Percentiles rank a stretch among this genome's conserved stretches.
These are phyloP conservation scores for Saguinus imperator DNA, from an alignment of 2,113 vertebrate genomes.

Conservation along the genomic window DNA sequence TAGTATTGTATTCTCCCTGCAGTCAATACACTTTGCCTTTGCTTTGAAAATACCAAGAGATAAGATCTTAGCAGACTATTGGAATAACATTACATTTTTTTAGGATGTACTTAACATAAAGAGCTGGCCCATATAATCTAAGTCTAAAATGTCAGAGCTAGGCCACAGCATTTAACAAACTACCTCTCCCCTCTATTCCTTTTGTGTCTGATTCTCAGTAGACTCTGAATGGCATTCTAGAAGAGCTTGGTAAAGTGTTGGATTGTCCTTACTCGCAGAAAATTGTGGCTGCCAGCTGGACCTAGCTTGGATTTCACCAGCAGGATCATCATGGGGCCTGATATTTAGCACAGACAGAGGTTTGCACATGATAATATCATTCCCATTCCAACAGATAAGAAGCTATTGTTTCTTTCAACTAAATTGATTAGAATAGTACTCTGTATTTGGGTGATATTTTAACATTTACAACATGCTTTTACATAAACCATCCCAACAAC, in stretches of 20 bases:
- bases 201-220: slow-evolving; percentile 17
- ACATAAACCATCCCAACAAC: not conserved
- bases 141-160: not conserved
- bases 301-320: not conserved
- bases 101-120: slow-evolving; percentile 42
- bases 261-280: not conserved
- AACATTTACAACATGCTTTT: not conserved
- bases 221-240: slow-evolving; percentile 22
- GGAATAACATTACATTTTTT: not conserved
- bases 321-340: not conserved
- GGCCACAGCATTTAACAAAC: not conserved
- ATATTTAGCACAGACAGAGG: not conserved
- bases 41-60: not conserved
- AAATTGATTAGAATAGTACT: not conserved
- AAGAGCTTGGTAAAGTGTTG: not conserved
- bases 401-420: not conserved
- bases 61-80: slow-evolving; percentile 6
- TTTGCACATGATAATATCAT: not conserved
- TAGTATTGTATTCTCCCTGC: not conserved
- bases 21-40: not conserved
- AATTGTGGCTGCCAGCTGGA: not conserved
- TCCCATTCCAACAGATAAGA: not conserved
- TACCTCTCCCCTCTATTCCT: not conserved
- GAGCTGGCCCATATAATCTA: not conserved
- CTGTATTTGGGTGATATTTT: not conserved